Evolutionary conservation across 2,113 vertebrate species (phyloP).

Genomic region (Hippocampus guttulatus): DNA sequence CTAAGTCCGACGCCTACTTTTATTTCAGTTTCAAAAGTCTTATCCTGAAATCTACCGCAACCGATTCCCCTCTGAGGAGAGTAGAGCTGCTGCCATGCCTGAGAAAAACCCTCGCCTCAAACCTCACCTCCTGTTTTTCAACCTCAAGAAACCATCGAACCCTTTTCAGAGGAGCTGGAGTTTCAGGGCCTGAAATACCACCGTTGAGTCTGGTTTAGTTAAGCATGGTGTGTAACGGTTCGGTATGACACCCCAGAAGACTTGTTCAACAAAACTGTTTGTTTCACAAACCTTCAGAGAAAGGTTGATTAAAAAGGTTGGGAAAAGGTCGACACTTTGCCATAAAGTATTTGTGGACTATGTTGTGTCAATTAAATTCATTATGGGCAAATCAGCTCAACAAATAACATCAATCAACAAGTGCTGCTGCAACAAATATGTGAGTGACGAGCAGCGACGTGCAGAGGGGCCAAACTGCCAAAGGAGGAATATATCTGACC

Average conservation of each 20-base stretch:
- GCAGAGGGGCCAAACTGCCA: background rate
- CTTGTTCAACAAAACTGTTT: background rate
- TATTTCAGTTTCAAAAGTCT: conserved; percentile 59
- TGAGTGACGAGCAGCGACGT: background rate
- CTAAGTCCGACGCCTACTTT: background rate
- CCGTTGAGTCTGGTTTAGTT: background rate
- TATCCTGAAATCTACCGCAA: conserved; percentile 61
- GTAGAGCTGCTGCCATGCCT: conserved; percentile 57
- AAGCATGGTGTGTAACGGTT: background rate
- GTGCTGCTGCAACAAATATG: background rate
- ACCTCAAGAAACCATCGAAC: conserved; percentile 59
- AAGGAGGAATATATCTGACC: conserved; percentile 8
- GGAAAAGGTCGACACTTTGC: background rate
- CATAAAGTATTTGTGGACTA: background rate
- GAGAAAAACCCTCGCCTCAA: conserved; percentile 50
- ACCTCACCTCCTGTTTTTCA: conserved; percentile 54
- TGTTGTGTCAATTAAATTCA: background rate
- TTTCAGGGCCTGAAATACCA: conserved; percentile 51
- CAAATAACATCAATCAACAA: background rate
- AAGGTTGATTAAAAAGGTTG: background rate
- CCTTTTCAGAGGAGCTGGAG: conserved; percentile 69
- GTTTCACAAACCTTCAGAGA: background rate
- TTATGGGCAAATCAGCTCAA: background rate
- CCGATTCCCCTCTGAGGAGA: conserved; percentile 61
- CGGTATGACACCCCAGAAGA: background rate